Evolutionary conservation across 2,113 vertebrate genomes (phyloP).

Genomic region (Platysternon megacephalum): DNA sequence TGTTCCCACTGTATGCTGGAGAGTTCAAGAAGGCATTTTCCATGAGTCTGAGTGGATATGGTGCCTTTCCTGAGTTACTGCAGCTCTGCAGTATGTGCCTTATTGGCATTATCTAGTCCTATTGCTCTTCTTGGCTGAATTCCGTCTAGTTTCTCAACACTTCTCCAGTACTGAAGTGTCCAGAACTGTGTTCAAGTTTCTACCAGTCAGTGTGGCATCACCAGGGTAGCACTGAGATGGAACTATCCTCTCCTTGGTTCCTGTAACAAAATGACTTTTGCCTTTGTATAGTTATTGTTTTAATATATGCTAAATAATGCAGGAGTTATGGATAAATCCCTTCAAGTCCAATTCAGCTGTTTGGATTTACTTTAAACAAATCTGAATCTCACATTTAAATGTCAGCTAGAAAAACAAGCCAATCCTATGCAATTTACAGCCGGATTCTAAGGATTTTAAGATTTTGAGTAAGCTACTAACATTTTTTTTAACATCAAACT

Average conservation of each 20-base stretch:
- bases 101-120: background rate
- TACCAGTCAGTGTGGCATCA: background rate
- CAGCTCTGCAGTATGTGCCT: background rate
- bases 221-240: background rate
- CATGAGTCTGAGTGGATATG: background rate
- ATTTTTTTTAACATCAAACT: background rate
- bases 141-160: accelerated
- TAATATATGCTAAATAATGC: conserved; percentile 48
- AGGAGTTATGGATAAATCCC: conserved; percentile 23
- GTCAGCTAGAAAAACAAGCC: conserved; percentile 16
- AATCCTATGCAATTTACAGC: conserved; percentile 1
- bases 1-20: background rate
- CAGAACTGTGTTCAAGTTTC: background rate
- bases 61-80: background rate
- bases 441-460: background rate
- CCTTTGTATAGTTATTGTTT: conserved; percentile 15
- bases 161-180: background rate
- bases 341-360: conserved; percentile 33
- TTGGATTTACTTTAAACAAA: conserved; percentile 31
- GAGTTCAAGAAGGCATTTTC: background rate
- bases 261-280: background rate
- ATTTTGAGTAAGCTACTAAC: background rate
- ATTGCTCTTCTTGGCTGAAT: background rate
- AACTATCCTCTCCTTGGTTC: background rate
- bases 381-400: conserved; percentile 36